phyloP scores from a whole-genome alignment of 2,113 vertebrate species.

The Passer montanus region DNA sequence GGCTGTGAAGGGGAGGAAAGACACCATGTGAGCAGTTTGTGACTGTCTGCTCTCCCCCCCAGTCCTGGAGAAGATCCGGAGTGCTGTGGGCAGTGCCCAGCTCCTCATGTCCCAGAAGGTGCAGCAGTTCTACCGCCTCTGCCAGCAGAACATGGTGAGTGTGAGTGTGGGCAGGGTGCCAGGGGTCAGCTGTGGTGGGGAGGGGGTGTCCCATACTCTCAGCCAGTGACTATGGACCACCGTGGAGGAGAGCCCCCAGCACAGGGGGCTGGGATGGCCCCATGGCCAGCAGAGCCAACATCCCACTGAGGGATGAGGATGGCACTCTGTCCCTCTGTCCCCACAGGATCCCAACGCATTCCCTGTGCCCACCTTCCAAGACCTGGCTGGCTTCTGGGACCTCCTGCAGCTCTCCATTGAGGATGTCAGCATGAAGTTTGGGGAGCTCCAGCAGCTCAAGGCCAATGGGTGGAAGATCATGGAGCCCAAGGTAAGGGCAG shows the following conservation, averaged over 20 bases:
- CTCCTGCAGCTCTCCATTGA: constrained; percentile 97
- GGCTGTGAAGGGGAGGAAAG: neutral
- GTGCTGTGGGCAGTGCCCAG: constrained; percentile 93
- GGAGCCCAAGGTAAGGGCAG: constrained; percentile 88
- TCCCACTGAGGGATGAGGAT: fast-evolving
- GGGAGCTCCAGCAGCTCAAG: constrained; percentile 94
- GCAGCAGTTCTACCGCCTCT: constrained; percentile 98
- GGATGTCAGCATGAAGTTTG: constrained; percentile 94
- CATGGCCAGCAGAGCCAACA: fast-evolving
- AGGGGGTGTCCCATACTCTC: neutral
- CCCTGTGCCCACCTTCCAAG: constrained; percentile 95
- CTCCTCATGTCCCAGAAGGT: constrained; percentile 98
- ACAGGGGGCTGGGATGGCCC: fast-evolving
- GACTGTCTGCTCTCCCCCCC: neutral
- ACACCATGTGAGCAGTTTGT: fast-evolving
- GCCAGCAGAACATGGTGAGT: constrained; percentile 96
- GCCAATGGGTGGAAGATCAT: constrained; percentile 94
- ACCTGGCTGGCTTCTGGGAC: constrained; percentile 97
- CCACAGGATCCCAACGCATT: constrained; percentile 88
- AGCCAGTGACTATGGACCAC: neutral
- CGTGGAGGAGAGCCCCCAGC: neutral
- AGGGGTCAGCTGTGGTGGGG: fast-evolving
- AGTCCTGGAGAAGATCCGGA: constrained; percentile 97
- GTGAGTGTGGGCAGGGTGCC: neutral
- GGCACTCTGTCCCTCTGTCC: neutral